Evolutionary conservation across 2,113 vertebrate genomes (phyloP).

Genomic region (Lepus timidus): DNA sequence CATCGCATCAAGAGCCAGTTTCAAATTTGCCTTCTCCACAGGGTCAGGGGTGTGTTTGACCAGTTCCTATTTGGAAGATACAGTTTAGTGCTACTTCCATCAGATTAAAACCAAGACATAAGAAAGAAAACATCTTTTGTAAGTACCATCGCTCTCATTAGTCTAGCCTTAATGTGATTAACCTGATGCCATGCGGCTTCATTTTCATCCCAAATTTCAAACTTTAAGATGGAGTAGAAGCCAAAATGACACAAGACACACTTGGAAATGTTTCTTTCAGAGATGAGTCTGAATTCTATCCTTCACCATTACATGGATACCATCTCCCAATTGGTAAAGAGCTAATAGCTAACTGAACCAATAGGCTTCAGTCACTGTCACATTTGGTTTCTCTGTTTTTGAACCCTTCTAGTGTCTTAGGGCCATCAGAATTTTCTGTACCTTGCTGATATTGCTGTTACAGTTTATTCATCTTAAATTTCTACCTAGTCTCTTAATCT

Average conservation of each 20-base stretch:
- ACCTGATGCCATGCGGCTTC: not conserved
- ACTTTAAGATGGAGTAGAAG: not conserved
- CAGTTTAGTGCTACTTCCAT: not conserved
- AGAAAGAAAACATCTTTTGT: not conserved
- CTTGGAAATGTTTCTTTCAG: not conserved
- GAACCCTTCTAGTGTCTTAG: not conserved
- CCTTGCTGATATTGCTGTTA: not conserved
- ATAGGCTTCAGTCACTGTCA: not conserved
- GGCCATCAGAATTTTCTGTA: not conserved
- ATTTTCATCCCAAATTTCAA: conserved; percentile 2
- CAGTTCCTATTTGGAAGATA: conserved; percentile 91
- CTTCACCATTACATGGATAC: fast-evolving
- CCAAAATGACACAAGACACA: not conserved
- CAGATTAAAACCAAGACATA: not conserved
- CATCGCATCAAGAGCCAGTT: conserved; percentile 96
- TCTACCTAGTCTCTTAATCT: not conserved
- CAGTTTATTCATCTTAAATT: not conserved
- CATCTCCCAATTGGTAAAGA: not conserved
- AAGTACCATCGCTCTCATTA: not conserved
- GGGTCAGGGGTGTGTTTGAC: conserved; percentile 96
- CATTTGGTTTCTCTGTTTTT: not conserved
- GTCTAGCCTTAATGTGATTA: not conserved
- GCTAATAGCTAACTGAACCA: not conserved
- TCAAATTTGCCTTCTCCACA: conserved; percentile 94
- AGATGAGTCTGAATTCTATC: not conserved